phyloP scores from a whole-genome alignment of 2,113 vertebrate species.

The Phylloscopus trochiloides region DNA sequence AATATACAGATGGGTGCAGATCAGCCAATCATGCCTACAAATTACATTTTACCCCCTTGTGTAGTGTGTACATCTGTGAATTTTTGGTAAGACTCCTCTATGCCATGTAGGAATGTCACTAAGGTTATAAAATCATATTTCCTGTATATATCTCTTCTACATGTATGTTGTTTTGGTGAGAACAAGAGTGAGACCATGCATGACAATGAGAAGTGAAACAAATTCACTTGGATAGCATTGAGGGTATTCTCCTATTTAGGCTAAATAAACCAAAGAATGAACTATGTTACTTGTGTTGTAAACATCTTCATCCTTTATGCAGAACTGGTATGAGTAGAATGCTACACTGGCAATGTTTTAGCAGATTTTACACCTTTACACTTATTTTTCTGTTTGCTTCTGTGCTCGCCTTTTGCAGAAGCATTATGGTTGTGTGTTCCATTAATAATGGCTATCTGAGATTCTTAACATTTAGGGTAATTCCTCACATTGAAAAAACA shows the following conservation, averaged over 20 bases:
- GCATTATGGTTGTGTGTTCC: neutral
- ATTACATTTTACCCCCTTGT: conserved; percentile 41
- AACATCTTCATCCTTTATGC: neutral
- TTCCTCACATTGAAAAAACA: neutral
- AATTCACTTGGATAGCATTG: neutral
- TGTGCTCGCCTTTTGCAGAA: neutral
- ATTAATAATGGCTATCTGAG: neutral
- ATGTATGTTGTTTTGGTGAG: neutral
- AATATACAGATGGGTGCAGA: conserved; percentile 32
- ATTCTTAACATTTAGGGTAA: neutral
- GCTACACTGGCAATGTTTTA: neutral
- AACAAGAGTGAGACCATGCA: neutral
- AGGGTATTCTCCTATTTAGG: neutral
- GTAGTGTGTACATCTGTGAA: neutral
- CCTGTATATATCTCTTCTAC: neutral
- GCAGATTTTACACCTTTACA: neutral
- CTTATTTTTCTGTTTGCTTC: neutral
- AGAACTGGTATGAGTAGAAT: neutral
- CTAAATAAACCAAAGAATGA: neutral
- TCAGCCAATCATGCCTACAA: conserved; percentile 29
- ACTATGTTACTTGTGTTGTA: neutral
- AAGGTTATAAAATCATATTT: neutral
- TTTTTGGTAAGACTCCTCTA: neutral
- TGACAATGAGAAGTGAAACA: neutral
- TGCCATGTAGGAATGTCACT: neutral